Evolutionary conservation across 2,888 invertebrate species (phyloP), one percentile per base, ranked within the genome.

Genomic region (Drosophila eohydei): DNA sequence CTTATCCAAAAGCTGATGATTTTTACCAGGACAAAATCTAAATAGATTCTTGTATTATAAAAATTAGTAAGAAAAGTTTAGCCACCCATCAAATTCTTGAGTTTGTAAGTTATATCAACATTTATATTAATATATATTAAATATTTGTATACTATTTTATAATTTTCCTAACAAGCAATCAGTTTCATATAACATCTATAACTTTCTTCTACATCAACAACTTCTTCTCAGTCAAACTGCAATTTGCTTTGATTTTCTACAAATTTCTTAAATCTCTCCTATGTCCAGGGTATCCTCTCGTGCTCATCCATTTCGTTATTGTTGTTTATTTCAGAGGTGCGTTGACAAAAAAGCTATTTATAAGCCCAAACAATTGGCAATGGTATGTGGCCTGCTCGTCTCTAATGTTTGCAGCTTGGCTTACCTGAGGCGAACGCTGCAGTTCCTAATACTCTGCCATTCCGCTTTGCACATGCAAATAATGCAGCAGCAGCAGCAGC

Each of bases 341-440:
- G 73, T 68, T 77, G 69, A 83, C 86, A 83, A 85, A 78, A 77
- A 74, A 86, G 83, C 83, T 78, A 83, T 83, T 83, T 88, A 80
- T 88, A 78, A 78, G 80, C 65, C 67, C 72, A 30, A 66, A 66
- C 74, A 71, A 78, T 80, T 73, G 63, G 46, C 8, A 55, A 64
- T 44, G 61, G 43, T 63, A 63, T 78, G 59, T 66, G 75, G 46
- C 58, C 59, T 11, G 28, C 64, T 16, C 64, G 61, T 9, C 61
- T 40, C 62, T 73, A 44, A 65, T 60, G 55, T 60, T 50, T 70
- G 81, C 80, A 66, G 64, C 62, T 65, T 34, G 59, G 63, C 50
- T 48, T 60, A 72, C 79, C 71, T 70, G 75, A 7, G 64, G 74
- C 67, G 41, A 46, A 38, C 58, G 65, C 57, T 26, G 61, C 16